A percentile compares a stretch with the other conserved stretches of the same genome.
phyloP scores from a whole-genome alignment of 1,140 invertebrate species.

The Idris sp. region DNA sequence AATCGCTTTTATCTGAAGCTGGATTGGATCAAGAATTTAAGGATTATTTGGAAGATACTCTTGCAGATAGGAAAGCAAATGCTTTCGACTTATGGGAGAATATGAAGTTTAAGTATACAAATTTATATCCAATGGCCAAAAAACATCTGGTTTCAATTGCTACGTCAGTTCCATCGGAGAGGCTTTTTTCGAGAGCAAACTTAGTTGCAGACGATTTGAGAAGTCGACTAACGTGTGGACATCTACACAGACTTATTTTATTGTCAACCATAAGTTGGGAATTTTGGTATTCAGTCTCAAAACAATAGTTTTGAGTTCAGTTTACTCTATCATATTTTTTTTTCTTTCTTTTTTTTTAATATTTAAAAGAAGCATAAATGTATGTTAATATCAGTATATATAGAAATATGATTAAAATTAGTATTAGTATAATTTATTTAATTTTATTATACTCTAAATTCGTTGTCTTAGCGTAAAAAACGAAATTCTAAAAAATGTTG shows the following conservation, averaged over 20 bases:
- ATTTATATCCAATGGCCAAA: conserved; percentile 5
- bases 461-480: too few species aligned
- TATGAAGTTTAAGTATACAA: conserved; percentile 4
- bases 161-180: conserved; percentile 13
- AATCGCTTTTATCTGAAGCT: background rate
- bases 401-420: too few species aligned
- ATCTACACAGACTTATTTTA: conserved; percentile 8
- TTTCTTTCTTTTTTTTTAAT: too few species aligned
- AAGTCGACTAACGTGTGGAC: conserved; percentile 2
- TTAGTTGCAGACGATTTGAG: conserved; percentile 1
- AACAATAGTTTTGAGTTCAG: background rate
- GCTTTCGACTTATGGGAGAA: conserved; percentile 1
- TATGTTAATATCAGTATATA: too few species aligned
- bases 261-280: conserved; percentile 3
- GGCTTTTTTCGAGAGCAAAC: conserved; percentile 13
- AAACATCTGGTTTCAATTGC: conserved; percentile 14
- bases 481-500: too few species aligned
- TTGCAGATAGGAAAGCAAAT: too few species aligned
- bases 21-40: conserved; percentile 3
- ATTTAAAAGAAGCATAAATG: too few species aligned
- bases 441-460: too few species aligned
- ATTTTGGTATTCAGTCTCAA: background rate
- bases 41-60: too few species aligned
- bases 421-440: too few species aligned
- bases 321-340: too few species aligned